Percentiles rank a stretch among this genome's conserved stretches.
Evolutionary conservation across 2,113 vertebrate genomes (phyloP).

Genomic region (Oplegnathus fasciatus): DNA sequence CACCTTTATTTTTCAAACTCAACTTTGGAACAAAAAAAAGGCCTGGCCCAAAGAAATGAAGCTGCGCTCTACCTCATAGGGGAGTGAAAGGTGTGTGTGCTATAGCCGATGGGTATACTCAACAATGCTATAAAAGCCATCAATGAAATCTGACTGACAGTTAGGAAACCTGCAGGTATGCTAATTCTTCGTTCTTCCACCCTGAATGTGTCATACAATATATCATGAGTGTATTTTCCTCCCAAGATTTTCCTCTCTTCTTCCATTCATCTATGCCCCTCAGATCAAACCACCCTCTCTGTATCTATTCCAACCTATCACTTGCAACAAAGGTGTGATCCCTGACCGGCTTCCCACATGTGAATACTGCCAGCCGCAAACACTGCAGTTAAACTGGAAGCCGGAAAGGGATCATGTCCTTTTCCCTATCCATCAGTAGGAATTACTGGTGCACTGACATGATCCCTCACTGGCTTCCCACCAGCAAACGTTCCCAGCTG

Average conservation of each 20-base stretch:
- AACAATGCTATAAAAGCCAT: conserved; percentile 55
- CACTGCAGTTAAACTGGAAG: neutral
- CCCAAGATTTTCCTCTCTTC: too few species aligned
- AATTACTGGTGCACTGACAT: neutral
- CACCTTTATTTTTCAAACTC: conserved; percentile 63
- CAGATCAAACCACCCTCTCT: neutral
- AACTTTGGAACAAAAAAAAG: conserved; percentile 37
- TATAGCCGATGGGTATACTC: conserved; percentile 7
- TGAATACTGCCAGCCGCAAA: neutral
- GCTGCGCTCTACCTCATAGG: neutral
- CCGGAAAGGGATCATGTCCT: neutral
- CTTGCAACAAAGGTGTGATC: neutral
- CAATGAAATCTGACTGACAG: conserved; percentile 37
- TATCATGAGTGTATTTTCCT: neutral
- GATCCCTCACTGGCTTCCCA: conserved; percentile 12
- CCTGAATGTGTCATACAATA: conserved; percentile 25
- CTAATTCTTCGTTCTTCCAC: conserved; percentile 20
- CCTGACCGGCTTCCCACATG: neutral
- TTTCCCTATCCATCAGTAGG: neutral
- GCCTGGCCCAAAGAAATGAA: conserved; percentile 18
- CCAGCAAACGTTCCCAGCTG: neutral
- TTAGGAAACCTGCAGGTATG: conserved; percentile 33
- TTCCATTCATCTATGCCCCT: too few species aligned
- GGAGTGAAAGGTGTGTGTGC: conserved; percentile 33
- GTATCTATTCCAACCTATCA: neutral